Evolutionary conservation across 2,888 invertebrate species (phyloP), one percentile per base, ranked within the genome.

Genomic region (Tetragonula carbonaria): DNA sequence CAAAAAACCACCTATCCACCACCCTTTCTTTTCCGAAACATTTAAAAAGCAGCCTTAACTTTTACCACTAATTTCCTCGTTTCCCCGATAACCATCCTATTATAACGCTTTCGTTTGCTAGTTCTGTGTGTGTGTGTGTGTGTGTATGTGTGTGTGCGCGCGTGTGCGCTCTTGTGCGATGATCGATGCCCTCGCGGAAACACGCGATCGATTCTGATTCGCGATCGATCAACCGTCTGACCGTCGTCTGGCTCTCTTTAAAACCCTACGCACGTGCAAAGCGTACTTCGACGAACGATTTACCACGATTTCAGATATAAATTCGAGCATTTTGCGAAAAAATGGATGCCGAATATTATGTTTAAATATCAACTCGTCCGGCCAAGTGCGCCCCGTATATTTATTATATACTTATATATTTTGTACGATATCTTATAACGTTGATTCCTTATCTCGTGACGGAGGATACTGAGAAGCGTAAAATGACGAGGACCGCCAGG

Each of bases 121-220:
- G 33, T 65, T 59, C 65, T 71, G 16, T 23, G 23, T 23, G 23
- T 23, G 23, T 23, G 23, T 23, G 23, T 38, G 8, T 38, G 38
- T 38, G 38, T 38, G 38, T 38, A 3, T 38, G 38, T 38, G 38
- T 38, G 38, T 38, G 38, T 38, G 5, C 2, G 38, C 5, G 45
- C 8, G 45, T 75, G 74, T 67, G 66, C 82, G 79, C 71, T 74
- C 59, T 74, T 79, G 79, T 72, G 82, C 82, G 74, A 62, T 50
- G 74, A 62, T 82, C 51, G 77, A 73, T 33, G 59, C 38, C 53
- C 59, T 18, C 72, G 59, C 53, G 67, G 53, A 53, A 76, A 67
- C 68, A 62, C 55, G 23, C 74, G 74, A 68, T 68, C 68, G 62
- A 53, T n/a, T 21, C 6, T 23, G 14, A 21, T 23, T 8, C n/a